These are phyloP conservation scores for Nomada fucata DNA, from an alignment of 2,888 invertebrate species.

Conservation along the genomic window DNA sequence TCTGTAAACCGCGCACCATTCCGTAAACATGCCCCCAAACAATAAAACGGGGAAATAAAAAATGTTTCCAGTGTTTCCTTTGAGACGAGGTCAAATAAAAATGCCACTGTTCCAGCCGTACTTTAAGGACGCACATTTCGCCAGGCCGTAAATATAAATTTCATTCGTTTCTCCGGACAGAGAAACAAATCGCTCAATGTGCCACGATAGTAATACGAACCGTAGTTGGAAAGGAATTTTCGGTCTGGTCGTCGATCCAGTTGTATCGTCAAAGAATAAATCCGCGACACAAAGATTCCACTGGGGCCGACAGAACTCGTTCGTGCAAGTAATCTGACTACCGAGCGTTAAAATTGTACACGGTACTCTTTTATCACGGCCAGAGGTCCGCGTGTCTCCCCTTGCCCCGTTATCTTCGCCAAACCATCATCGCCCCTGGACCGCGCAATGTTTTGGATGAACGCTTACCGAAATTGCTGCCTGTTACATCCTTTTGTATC, in stretches of 20 bases:
- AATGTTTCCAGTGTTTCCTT: no score
- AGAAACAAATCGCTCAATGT: no score
- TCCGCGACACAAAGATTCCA: not conserved
- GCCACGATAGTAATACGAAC: no score
- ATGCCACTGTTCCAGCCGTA: no score
- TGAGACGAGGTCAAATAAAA: no score
- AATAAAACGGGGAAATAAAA: no score
- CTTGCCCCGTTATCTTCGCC: slow-evolving; percentile 45
- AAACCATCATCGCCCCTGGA: slow-evolving; percentile 28
- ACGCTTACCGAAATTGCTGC: slow-evolving; percentile 65
- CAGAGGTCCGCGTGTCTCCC: not conserved
- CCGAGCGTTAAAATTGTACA: slow-evolving; percentile 61
- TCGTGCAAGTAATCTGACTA: slow-evolving; percentile 51
- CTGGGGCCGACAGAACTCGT: not conserved
- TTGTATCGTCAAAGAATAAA: slow-evolving; percentile 30
- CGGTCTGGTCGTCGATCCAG: no score
- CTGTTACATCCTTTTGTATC: slow-evolving; percentile 20
- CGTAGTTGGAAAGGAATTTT: no score
- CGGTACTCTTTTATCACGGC: slow-evolving; percentile 46
- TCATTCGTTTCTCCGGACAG: no score
- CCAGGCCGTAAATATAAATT: no score
- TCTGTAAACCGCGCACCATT: not conserved
- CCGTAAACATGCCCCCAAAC: not conserved
- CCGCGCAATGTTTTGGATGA: slow-evolving; percentile 66
- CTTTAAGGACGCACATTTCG: no score